Evolutionary conservation across 2,888 invertebrate genomes (phyloP).

Genomic region (Erpobdella octoculata): DNA sequence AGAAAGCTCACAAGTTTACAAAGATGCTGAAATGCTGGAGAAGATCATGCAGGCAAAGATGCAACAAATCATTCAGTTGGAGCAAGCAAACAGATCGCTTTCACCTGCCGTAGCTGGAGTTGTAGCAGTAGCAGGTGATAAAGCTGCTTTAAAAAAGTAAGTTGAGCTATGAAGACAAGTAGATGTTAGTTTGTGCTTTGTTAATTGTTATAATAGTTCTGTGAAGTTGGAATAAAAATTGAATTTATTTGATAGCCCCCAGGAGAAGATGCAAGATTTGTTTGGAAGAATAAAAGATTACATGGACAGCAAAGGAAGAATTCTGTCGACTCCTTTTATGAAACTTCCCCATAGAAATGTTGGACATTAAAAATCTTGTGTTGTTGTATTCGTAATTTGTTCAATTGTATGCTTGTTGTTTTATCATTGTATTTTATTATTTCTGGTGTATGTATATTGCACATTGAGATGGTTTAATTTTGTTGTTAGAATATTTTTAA

Average conservation of each 20-base stretch:
- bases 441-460: too few species aligned
- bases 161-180: neutral
- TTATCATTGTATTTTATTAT: too few species aligned
- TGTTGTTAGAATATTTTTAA: too few species aligned
- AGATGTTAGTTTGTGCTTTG: neutral
- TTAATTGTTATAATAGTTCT: neutral
- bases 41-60: constrained; percentile 74
- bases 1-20: constrained; percentile 79
- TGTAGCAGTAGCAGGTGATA: neutral
- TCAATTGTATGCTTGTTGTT: too few species aligned
- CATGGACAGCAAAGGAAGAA: constrained; percentile 70
- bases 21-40: constrained; percentile 82
- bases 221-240: neutral
- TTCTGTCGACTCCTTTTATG: constrained; percentile 85
- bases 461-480: too few species aligned
- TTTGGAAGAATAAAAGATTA: constrained; percentile 83
- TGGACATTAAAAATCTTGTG: too few species aligned
- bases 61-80: constrained; percentile 21
- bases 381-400: too few species aligned
- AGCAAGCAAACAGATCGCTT: neutral
- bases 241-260: neutral
- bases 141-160: constrained; percentile 8
- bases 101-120: neutral
- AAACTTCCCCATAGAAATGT: constrained; percentile 81
- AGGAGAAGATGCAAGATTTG: constrained; percentile 67